A percentile compares a stretch with the other conserved stretches of the same genome.
Evolutionary conservation across 2,888 invertebrate genomes (phyloP).

Genomic region (Agonopterix alstromeriana): DNA sequence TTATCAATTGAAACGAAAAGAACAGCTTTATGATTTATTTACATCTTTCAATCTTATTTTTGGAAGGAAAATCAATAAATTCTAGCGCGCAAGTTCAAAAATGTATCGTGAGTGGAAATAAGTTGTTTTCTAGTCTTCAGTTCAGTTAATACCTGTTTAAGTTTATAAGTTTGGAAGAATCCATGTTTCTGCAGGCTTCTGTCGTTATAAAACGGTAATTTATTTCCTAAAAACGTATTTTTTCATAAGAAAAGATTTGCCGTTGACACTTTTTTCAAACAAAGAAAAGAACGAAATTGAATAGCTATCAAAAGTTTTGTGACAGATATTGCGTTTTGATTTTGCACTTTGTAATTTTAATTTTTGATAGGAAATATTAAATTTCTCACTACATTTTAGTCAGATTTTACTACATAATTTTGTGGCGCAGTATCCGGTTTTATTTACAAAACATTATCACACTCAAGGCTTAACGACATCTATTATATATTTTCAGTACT

Average conservation of each 20-base stretch:
- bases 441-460: too few relatives aligned
- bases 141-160: constrained; percentile 31
- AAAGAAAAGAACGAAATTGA: constrained; percentile 14
- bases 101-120: constrained; percentile 12
- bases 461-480: too few relatives aligned
- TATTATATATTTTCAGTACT: too few relatives aligned
- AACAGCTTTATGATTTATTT: constrained; percentile 66
- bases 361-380: too few relatives aligned
- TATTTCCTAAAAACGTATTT: neutral
- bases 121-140: constrained; percentile 4
- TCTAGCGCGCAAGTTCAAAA: constrained; percentile 70
- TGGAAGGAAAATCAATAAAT: constrained; percentile 70
- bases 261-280: constrained; percentile 18
- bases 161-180: constrained; percentile 28
- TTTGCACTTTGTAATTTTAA: too few relatives aligned
- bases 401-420: too few relatives aligned
- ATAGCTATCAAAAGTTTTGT: too few relatives aligned
- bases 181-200: constrained; percentile 29
- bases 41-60: constrained; percentile 69
- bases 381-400: too few relatives aligned
- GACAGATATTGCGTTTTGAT: too few relatives aligned
- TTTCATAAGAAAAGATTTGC: neutral
- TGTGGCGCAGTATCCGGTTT: too few relatives aligned
- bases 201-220: neutral
- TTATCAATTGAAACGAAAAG: constrained; percentile 2